Evolutionary conservation across 2,113 vertebrate genomes (phyloP), one percentile per base, ranked within the genome.

Genomic region (Casuarius casuarius): DNA sequence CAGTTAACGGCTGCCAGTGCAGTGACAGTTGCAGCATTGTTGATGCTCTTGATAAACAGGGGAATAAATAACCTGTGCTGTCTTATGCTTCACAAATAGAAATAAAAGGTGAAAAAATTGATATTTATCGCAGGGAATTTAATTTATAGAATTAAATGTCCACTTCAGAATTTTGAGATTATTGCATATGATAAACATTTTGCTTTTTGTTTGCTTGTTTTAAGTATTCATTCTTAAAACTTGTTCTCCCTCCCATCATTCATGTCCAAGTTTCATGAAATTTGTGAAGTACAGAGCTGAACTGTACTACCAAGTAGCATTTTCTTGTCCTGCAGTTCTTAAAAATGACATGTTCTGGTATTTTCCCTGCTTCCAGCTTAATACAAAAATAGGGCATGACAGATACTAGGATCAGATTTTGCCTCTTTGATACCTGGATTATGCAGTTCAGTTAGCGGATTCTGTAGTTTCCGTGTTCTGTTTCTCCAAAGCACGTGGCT

Each of bases 341-440:
- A 33, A 94, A 93, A 87, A 80, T n/a, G 9, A 54, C 31, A 14
- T 54, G 29, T 73, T 71, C 15, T 6, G 31, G 65, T 82, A 68
- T 65, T 87, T 91, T 87, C 61, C 42, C 46, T 89, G 52, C 48
- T 66, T 82, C 31, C 33, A 40, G n/a, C 66, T 61, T 87, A 84
- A 92, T 89, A 62, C 25, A 67, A 82, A 94, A 72, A 78, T 81
- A 81, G 74, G 88, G 7, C 35, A 16, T 48, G 35, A 31, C 49
- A 92, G 77, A 84, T 49, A 54, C 28, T 54, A 62, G 49, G n/a
- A 56, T 66, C 35, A 61, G 59, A 62, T 85, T 92, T 76, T 90
- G 28, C 54, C 92, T 44, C 75, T 95, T 94, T 92, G 81, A 85
- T 94, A 95, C 46, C 22, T 52, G 54, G 71, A 83, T 95, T 85